phyloP scores from a whole-genome alignment of 2,113 vertebrate genomes.

The Zosterops borbonicus region DNA sequence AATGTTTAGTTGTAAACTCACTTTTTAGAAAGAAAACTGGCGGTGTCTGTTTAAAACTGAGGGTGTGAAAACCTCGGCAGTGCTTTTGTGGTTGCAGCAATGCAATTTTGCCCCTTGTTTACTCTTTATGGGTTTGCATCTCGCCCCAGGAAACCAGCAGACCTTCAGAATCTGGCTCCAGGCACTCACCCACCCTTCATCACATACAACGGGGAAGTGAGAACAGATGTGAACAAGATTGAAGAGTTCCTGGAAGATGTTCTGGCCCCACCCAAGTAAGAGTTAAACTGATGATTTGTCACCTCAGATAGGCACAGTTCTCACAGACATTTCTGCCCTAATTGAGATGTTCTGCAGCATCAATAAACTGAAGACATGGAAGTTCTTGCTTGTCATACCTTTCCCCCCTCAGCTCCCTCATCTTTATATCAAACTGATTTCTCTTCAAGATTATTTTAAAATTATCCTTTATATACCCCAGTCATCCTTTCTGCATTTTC shows the following conservation, averaged over 20 bases:
- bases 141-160: slow-evolving; percentile 89
- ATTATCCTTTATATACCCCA: neutral
- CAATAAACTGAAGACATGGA: neutral
- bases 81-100: neutral
- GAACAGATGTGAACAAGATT: slow-evolving; percentile 98
- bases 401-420: neutral
- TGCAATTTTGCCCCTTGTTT: neutral
- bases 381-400: neutral
- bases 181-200: slow-evolving; percentile 98
- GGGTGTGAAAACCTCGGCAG: neutral
- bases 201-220: slow-evolving; percentile 96
- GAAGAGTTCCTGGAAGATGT: slow-evolving; percentile 98
- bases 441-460: neutral
- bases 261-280: slow-evolving; percentile 95
- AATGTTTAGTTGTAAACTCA: neutral
- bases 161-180: slow-evolving; percentile 96
- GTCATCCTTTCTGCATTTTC: neutral
- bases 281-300: neutral
- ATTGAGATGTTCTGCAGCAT: neutral
- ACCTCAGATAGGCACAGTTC: neutral
- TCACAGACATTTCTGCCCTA: neutral
- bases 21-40: neutral
- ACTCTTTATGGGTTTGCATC: neutral
- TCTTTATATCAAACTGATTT: neutral
- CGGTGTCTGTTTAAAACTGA: neutral